phyloP scores from a whole-genome alignment of 2,113 vertebrate species.

The Archilochus colubris region DNA sequence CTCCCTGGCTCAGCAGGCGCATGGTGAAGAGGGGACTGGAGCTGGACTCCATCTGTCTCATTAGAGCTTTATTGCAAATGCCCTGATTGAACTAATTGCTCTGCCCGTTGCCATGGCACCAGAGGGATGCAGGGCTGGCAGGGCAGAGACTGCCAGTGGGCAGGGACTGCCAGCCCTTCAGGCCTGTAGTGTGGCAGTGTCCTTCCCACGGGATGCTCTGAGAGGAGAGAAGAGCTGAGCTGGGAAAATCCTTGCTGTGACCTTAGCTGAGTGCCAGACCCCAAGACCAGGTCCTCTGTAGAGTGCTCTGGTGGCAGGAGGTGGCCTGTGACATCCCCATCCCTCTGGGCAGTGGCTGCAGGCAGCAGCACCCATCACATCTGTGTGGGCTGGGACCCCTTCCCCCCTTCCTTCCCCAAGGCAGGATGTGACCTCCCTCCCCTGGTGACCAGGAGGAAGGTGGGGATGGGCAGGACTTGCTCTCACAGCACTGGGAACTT shows the following conservation, averaged over 20 bases:
- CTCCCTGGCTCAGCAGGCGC: fast-evolving
- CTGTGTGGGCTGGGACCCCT: too few species aligned
- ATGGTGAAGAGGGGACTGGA: not conserved
- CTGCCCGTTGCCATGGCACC: constrained; percentile 12
- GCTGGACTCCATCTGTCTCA: fast-evolving
- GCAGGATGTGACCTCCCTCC: not conserved
- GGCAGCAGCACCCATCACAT: not conserved
- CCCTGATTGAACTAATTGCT: constrained; percentile 32
- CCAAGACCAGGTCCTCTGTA: not conserved
- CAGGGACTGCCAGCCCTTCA: not conserved
- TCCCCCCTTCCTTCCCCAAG: not conserved
- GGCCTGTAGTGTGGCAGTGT: not conserved
- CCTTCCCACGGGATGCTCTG: not conserved
- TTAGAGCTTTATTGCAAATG: not conserved
- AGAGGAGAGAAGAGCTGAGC: not conserved
- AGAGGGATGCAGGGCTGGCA: not conserved
- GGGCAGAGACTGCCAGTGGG: not conserved
- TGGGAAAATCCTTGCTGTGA: not conserved
- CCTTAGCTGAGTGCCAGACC: not conserved
- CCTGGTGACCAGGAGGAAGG: fast-evolving
- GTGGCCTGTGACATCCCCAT: not conserved
- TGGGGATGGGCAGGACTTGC: not conserved
- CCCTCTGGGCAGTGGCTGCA: not conserved
- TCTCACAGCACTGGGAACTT: not conserved
- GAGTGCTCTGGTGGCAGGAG: not conserved